phyloP scores from a whole-genome alignment of 1,140 invertebrate species.

The Galendromus occidentalis region DNA sequence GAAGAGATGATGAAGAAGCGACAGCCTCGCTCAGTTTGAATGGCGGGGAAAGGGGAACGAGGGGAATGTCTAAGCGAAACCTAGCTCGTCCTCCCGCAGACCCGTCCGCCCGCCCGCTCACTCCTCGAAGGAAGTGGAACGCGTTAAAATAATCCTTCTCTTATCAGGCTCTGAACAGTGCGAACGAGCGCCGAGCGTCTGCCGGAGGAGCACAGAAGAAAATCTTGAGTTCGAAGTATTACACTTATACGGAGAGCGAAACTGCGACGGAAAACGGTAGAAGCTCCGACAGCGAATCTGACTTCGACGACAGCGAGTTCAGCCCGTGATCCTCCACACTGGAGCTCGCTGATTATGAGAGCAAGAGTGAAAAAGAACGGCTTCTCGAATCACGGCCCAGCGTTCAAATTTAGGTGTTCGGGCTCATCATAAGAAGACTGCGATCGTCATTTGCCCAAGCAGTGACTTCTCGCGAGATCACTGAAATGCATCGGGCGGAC shows the following conservation, averaged over 20 bases:
- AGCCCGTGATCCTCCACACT: too few relatives aligned
- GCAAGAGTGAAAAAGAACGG: too few relatives aligned
- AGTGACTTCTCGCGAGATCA: too few relatives aligned
- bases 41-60: background rate
- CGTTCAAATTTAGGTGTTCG: too few relatives aligned
- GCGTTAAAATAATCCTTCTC: constrained; percentile 11
- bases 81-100: background rate
- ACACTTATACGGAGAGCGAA: background rate
- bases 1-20: background rate
- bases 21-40: background rate
- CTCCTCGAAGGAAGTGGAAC: background rate
- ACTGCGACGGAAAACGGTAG: too few relatives aligned
- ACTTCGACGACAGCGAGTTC: too few relatives aligned
- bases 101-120: background rate
- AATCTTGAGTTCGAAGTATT: constrained; percentile 9
- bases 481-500: too few relatives aligned
- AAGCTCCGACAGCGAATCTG: too few relatives aligned
- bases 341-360: too few relatives aligned
- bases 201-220: background rate
- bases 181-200: background rate
- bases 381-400: too few relatives aligned
- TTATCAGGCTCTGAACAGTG: constrained; percentile 3
- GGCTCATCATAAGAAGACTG: too few relatives aligned
- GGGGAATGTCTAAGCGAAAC: background rate
- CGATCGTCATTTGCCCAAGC: too few relatives aligned